phyloP scores from a whole-genome alignment of 2,797 vertebrate genomes.

The Cossypha heuglini region DNA sequence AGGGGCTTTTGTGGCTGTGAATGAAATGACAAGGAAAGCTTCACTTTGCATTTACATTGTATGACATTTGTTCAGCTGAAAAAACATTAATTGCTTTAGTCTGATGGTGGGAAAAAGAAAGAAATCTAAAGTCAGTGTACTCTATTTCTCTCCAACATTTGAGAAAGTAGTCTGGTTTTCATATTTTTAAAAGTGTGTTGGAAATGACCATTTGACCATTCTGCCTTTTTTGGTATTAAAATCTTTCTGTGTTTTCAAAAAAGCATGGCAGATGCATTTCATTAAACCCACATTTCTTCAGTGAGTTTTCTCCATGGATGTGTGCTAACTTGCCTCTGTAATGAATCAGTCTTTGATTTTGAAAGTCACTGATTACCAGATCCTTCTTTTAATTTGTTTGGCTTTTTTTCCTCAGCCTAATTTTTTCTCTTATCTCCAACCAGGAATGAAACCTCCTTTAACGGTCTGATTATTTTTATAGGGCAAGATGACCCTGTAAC shows the following conservation, averaged over 20 bases:
- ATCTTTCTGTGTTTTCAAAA: background rate
- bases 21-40: background rate
- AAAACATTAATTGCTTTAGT: background rate
- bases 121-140: background rate
- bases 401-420: background rate
- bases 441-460: background rate
- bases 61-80: accelerated
- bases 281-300: background rate
- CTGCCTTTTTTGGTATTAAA: background rate
- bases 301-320: background rate
- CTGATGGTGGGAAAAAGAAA: background rate
- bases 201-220: background rate
- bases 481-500: background rate
- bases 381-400: background rate
- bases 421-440: background rate
- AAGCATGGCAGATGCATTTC: background rate
- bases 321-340: background rate
- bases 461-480: background rate
- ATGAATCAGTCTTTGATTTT: background rate
- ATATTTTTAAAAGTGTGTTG: accelerated
- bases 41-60: background rate
- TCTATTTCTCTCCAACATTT: background rate
- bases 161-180: background rate
- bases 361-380: background rate
- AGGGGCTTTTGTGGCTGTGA: accelerated